phyloP scores from a whole-genome alignment of 2,888 invertebrate genomes.

The Tromatobia lineatoria region DNA sequence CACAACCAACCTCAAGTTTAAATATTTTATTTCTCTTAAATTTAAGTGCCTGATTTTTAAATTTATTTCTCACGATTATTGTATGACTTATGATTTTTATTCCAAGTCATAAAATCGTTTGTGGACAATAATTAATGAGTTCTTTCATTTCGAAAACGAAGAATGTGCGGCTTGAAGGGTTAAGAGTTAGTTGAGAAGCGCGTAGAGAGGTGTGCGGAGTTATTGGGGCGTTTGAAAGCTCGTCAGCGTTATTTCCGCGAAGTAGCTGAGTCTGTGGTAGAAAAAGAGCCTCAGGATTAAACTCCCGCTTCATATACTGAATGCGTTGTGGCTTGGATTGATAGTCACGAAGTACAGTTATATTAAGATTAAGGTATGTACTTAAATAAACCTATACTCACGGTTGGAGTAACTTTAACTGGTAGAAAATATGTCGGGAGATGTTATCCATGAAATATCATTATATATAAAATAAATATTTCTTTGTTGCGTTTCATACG shows the following conservation, averaged over 20 bases:
- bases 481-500: background rate
- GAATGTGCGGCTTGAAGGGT: too few species aligned
- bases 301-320: conserved; percentile 14
- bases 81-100: too few species aligned
- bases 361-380: background rate
- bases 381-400: background rate
- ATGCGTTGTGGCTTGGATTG: conserved; percentile 2
- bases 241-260: conserved; percentile 74
- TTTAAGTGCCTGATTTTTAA: too few species aligned
- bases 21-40: too few species aligned
- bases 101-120: too few species aligned
- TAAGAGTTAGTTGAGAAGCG: conserved; percentile 24
- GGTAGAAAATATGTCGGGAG: background rate
- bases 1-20: too few species aligned
- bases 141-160: too few species aligned
- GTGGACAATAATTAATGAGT: too few species aligned
- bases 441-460: background rate
- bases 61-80: too few species aligned
- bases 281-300: conserved; percentile 18
- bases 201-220: conserved; percentile 67
- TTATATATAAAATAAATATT: background rate
- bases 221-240: conserved; percentile 79
- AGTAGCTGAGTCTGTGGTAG: conserved; percentile 34
- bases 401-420: conserved; percentile 34
- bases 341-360: background rate